Evolutionary conservation across 1,140 invertebrate genomes (phyloP).

Genomic region (Hermetia illucens): DNA sequence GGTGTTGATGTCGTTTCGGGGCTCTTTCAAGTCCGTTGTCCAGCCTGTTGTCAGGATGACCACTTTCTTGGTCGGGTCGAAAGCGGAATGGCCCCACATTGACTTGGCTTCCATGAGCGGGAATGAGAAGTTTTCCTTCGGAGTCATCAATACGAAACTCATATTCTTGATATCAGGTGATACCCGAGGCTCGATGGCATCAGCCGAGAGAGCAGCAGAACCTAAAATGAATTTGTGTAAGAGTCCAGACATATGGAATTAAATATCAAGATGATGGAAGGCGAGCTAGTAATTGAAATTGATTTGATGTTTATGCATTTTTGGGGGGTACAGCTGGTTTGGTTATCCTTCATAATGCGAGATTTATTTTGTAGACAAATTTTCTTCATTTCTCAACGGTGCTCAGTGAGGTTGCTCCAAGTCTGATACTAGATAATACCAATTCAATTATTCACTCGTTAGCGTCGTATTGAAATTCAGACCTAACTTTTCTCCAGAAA

Average conservation of each 20-base stretch:
- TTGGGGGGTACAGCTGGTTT: too few relatives aligned
- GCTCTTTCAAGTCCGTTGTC: conserved; percentile 21
- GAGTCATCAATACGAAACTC: conserved; percentile 18
- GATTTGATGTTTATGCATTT: too few relatives aligned
- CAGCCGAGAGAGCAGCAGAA: conserved; percentile 17
- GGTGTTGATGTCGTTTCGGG: conserved; percentile 15
- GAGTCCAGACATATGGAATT: neutral
- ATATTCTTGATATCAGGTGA: conserved; percentile 19
- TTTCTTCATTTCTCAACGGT: too few relatives aligned
- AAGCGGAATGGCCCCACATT: conserved; percentile 18
- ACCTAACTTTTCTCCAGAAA: too few relatives aligned
- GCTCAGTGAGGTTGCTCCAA: too few relatives aligned
- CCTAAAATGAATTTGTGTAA: conserved; percentile 10
- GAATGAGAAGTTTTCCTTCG: conserved; percentile 12
- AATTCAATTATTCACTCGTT: too few relatives aligned
- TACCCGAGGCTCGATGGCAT: conserved; percentile 15
- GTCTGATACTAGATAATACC: too few relatives aligned
- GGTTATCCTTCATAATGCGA: too few relatives aligned
- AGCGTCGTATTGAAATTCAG: too few relatives aligned
- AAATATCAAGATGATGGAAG: too few relatives aligned
- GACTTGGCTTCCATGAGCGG: conserved; percentile 12
- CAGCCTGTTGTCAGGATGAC: conserved; percentile 26
- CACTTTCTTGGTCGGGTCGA: conserved; percentile 19
- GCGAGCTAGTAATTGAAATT: too few relatives aligned
- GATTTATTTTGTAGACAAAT: too few relatives aligned